Evolutionary conservation across 1,140 invertebrate species (phyloP), one percentile per base, ranked within the genome.

Genomic region (Bombus picipes): DNA sequence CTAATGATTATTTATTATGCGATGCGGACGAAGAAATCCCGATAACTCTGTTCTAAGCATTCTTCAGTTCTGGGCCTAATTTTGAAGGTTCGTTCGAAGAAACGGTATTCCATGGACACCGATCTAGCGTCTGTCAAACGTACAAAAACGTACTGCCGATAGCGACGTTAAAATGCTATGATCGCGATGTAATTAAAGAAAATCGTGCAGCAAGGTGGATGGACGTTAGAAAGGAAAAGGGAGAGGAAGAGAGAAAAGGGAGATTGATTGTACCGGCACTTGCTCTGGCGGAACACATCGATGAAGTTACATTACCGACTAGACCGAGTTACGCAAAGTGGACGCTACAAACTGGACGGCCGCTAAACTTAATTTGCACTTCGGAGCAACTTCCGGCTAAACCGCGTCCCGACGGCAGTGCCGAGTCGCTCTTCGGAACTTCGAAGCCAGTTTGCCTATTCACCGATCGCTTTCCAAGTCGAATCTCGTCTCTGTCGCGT

Each of bases 321-420:
- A 94, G 92, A 95, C 91, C 92, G 93, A 95, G 94, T 95, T 94
- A 95, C 93, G 93, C 94, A 94, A 95, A 95, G 94, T 95, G 94
- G 93, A 92, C 92, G 92, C 92, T 93, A 88, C 93, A 94, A 94
- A 94, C 94, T 93, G 92, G 92, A 92, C 92, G 82, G 87, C 88
- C 89, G 84, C 92, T 93, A 94, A 95, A 94, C 92, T 94, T 93
- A 92, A 92, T 95, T 95, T 94, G 90, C 93, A 94, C 93, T 94
- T 94, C 87, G 88, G 92, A 83, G 88, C 91, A 94, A 94, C 93
- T 94, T 94, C 93, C 93, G 92, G 92, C 90, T 93, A 92, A 93
- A 94, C 90, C 92, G 89, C 91, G 93, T 92, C 93, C 90, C 91
- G 90, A 89, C 92, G 85, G 65, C 87, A 86, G 87, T 87, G 84